Base-by-base conservation (phyloP, 2,797 vertebrate species). In the Aplochiton taeniatus region DNA sequence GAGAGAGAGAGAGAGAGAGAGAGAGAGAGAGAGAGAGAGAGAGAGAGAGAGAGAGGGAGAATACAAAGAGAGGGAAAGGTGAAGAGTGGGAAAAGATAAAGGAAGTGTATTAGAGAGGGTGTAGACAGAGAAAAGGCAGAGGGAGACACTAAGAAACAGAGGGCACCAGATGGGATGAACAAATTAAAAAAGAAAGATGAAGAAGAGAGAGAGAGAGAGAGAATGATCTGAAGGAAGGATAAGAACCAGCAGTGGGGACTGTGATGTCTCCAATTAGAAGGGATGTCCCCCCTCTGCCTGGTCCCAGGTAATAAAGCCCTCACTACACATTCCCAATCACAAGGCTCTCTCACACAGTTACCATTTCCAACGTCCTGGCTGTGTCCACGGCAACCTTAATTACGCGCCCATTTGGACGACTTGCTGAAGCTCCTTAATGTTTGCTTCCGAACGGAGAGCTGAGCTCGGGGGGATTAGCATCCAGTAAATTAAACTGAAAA, bases 211-310 rank as follows among this genome's bases (percentile, higher is more conserved):
- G 31, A 31, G 31, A 31, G 31, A 31, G 31, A 31, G 31, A 31
- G 31, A 31, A 31, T 85, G 90, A 92, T 88, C 95, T 95, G 93
- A 94, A 95, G 93, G 88, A 91, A 88, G 93, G 94, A 95, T 96
- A 95, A 96, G 95, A 96, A 94, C 91, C 93, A 93, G 93, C 95
- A 96, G 95, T 95, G 94, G 96, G 95, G 94, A 94, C 94, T 95
- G 94, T 95, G 95, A 96, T 98, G 96, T 98, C 96, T 95, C 97
- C 96, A 98, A 97, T 98, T 99, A 99, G 95, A 93, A 93, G 90
- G 90, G 95, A 95, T 96, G 96, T 98, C 96, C 96, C 95, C 95
- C 95, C 94, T 31, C 94, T 91, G 94, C 94, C 94, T 94, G 90
- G 93, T 92, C 93, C 91, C 92, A 82, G 90, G 93, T 96, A 96